phyloP scores from a whole-genome alignment of 2,113 vertebrate genomes.

The Sapajus apella region DNA sequence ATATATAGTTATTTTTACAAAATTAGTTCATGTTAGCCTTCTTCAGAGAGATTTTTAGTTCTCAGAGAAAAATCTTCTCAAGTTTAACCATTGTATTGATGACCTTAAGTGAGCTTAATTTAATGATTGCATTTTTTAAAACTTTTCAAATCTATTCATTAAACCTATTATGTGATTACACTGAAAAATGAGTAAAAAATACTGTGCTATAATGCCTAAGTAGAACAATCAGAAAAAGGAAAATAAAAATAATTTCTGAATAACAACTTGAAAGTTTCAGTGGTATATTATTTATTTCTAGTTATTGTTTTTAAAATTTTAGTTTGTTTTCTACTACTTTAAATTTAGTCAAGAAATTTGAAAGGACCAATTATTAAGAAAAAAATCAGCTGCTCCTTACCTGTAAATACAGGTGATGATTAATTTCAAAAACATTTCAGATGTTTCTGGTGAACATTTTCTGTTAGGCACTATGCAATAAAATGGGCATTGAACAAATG shows the following conservation, averaged over 20 bases:
- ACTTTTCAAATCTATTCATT: background rate
- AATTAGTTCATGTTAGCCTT: background rate
- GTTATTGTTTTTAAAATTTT: background rate
- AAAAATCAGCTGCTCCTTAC: rapidly evolving
- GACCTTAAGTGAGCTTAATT: slow-evolving; percentile 24
- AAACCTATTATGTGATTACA: background rate
- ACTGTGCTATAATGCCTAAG: background rate
- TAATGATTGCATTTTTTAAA: background rate
- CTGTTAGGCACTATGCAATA: too few relatives aligned
- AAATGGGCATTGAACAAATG: background rate
- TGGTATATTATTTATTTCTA: background rate
- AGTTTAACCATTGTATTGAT: background rate
- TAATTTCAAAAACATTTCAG: background rate
- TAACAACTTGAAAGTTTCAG: background rate
- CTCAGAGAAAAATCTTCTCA: slow-evolving; percentile 18
- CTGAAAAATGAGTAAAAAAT: background rate
- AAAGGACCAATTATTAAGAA: too few relatives aligned
- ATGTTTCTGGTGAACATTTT: background rate
- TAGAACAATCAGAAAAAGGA: background rate
- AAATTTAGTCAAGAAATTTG: background rate
- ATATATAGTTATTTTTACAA: background rate
- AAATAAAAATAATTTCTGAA: background rate
- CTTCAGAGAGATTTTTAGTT: background rate
- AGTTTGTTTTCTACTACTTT: background rate
- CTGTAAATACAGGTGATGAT: background rate